phyloP scores from a whole-genome alignment of 2,888 invertebrate genomes.

The Acrobasis consociella region DNA sequence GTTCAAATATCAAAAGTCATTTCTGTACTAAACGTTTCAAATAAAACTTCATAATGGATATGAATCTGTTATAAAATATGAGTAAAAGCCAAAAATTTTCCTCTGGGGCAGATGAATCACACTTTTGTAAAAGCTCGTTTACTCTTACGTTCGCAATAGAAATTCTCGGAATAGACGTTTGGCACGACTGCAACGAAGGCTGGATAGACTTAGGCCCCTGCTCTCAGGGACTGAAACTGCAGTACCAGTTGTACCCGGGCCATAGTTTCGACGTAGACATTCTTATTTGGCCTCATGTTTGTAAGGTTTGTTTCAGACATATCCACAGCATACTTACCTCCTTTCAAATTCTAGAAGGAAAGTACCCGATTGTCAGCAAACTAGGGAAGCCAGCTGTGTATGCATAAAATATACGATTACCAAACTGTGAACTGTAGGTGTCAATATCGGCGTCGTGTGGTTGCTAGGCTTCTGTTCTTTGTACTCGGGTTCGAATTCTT shows the following conservation, averaged over 20 bases:
- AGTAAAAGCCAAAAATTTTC: slow-evolving; percentile 30
- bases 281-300: slow-evolving; percentile 66
- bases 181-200: slow-evolving; percentile 62
- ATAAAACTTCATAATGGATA: too few species aligned
- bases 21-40: too few species aligned
- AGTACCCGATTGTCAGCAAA: too few species aligned
- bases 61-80: slow-evolving; percentile 30
- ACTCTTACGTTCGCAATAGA: slow-evolving; percentile 68
- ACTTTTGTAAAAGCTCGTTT: slow-evolving; percentile 48
- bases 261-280: slow-evolving; percentile 61
- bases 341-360: too few species aligned
- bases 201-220: slow-evolving; percentile 57
- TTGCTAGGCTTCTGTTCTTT: too few species aligned
- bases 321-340: too few species aligned
- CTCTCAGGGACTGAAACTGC: slow-evolving; percentile 56
- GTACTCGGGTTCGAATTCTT: too few species aligned
- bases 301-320: slow-evolving; percentile 47
- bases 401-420: too few species aligned
- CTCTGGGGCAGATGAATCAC: slow-evolving; percentile 28
- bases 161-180: slow-evolving; percentile 59
- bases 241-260: slow-evolving; percentile 63
- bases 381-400: too few species aligned
- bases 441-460: too few species aligned
- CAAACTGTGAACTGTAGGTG: too few species aligned
- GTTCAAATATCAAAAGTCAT: too few species aligned